phyloP scores from a whole-genome alignment of 2,888 invertebrate genomes.

The Ischnus inquisitorius region DNA sequence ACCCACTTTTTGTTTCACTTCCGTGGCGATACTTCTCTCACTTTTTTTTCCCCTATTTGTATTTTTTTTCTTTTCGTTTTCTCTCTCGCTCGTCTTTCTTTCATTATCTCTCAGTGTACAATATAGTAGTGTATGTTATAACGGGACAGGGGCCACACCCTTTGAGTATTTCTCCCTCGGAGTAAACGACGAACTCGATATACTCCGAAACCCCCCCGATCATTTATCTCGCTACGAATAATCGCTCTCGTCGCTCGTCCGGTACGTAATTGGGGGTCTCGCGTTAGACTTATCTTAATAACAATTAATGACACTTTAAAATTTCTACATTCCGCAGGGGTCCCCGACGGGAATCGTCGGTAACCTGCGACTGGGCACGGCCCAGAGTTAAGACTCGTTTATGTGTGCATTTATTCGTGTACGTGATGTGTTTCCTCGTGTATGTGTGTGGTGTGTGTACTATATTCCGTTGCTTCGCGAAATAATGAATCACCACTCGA shows the following conservation, averaged over 20 bases:
- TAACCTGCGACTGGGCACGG: constrained; percentile 79
- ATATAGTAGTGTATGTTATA: constrained; percentile 74
- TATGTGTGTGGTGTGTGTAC: constrained; percentile 40
- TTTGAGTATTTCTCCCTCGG: constrained; percentile 76
- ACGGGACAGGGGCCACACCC: constrained; percentile 77
- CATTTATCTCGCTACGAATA: constrained; percentile 61
- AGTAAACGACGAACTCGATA: constrained; percentile 72
- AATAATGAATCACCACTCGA: constrained; percentile 70
- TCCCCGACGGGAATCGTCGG: constrained; percentile 66
- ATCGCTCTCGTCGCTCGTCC: constrained; percentile 69
- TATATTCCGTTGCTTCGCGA: constrained; percentile 68
- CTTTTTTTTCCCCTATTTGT: constrained; percentile 4
- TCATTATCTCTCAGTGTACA: constrained; percentile 75
- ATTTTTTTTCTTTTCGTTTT: constrained; percentile 41
- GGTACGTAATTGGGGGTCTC: constrained; percentile 65
- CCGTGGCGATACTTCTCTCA: constrained; percentile 39
- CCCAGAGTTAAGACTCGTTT: constrained; percentile 75
- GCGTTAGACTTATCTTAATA: constrained; percentile 81
- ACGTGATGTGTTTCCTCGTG: constrained; percentile 13
- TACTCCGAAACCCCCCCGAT: constrained; percentile 64
- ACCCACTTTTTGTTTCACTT: constrained; percentile 47
- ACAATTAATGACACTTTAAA: constrained; percentile 84
- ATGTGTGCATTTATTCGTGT: constrained; percentile 36
- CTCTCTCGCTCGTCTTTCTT: constrained; percentile 45
- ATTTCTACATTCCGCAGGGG: constrained; percentile 82